Conservation (phyloP, 2,888 invertebrate species). For the Acrobasis suavella region DNA sequence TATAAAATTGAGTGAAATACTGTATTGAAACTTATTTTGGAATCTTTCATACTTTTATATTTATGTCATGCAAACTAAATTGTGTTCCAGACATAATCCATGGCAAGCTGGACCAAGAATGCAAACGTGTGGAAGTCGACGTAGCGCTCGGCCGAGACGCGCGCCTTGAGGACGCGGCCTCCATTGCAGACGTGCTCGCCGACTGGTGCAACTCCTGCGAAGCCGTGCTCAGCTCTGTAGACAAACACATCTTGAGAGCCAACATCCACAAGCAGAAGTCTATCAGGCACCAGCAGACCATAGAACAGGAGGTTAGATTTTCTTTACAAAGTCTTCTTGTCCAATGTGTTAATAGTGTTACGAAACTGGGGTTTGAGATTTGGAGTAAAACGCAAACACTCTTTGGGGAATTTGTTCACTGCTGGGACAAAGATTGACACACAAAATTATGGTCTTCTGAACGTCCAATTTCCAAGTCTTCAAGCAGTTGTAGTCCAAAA, state of each 20-base stretch:
- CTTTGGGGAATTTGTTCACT: too few species aligned
- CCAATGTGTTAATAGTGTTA: too few species aligned
- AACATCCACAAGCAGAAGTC: conserved; percentile 92
- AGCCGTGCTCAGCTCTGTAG: conserved; percentile 93
- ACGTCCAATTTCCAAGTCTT: too few species aligned
- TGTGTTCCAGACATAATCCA: conserved; percentile 92
- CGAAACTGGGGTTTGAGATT: too few species aligned
- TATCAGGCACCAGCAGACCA: conserved; percentile 89
- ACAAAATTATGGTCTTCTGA: too few species aligned
- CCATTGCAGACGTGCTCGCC: conserved; percentile 90
- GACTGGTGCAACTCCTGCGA: conserved; percentile 96
- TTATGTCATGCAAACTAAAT: too few species aligned
- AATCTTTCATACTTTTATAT: too few species aligned
- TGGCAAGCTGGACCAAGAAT: conserved; percentile 97
- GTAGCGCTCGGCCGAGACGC: conserved; percentile 97
- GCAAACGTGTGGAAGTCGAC: conserved; percentile 95
- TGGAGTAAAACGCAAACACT: too few species aligned
- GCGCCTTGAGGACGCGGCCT: conserved; percentile 89
- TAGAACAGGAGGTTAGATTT: conserved; percentile 90
- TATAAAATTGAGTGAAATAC: too few species aligned
- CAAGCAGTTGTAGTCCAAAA: too few species aligned
- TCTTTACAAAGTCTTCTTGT: background rate
- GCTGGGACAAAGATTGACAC: too few species aligned
- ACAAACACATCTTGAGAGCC: conserved; percentile 93
- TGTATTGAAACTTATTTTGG: too few species aligned